Evolutionary conservation across 2,113 vertebrate species (phyloP).

Genomic region (Beaufortia kweichowensis): DNA sequence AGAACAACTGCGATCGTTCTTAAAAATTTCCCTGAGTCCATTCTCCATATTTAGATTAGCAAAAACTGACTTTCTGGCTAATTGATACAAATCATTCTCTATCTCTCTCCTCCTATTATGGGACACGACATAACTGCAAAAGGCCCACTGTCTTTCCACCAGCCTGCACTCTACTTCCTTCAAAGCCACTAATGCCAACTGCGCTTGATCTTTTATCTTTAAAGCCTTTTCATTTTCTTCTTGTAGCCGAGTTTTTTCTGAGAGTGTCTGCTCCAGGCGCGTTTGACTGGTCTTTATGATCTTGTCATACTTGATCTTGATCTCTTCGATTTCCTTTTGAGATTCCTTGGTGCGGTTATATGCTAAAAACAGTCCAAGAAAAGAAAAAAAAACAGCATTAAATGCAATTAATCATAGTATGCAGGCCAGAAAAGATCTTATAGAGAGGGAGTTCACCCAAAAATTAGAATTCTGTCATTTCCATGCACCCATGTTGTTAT

Average conservation of each 20-base stretch:
- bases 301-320: conserved; percentile 74
- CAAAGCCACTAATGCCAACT: conserved; percentile 73
- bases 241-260: conserved; percentile 78
- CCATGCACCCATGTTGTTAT: no score
- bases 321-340: conserved; percentile 83
- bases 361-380: conserved; percentile 68
- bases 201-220: conserved; percentile 77
- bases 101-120: conserved; percentile 79
- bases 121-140: conserved; percentile 82
- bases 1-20: conserved; percentile 86
- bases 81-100: conserved; percentile 85
- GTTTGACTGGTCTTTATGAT: conserved; percentile 71
- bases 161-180: conserved; percentile 82
- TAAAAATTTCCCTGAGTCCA: conserved; percentile 89
- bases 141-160: conserved; percentile 84
- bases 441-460: no score
- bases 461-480: no score
- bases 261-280: conserved; percentile 84
- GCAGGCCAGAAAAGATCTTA: no score
- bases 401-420: no score
- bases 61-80: conserved; percentile 76
- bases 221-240: conserved; percentile 77
- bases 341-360: conserved; percentile 97
- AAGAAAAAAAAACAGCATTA: no score
- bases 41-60: conserved; percentile 76